Conservation (phyloP, 2,888 invertebrate species). For the Drosophila robusta region DNA sequence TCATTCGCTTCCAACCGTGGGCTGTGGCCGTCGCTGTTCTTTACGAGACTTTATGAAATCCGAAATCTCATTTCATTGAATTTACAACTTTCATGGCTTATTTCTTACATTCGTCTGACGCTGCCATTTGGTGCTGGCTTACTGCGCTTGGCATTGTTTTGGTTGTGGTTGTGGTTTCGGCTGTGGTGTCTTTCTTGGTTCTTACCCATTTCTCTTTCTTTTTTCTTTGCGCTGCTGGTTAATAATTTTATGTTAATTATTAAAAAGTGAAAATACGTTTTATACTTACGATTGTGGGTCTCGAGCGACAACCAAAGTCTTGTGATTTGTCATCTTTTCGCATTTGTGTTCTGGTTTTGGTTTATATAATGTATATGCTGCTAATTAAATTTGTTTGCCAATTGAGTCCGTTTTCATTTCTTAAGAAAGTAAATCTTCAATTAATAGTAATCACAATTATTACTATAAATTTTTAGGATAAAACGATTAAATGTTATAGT, state of each 20-base stretch:
- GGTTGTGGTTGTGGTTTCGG: constrained; percentile 10
- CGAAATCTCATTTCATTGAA: constrained; percentile 45
- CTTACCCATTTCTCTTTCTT: constrained; percentile 51
- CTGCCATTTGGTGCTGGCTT: constrained; percentile 36
- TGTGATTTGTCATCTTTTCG: constrained; percentile 33
- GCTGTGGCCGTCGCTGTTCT: constrained; percentile 51
- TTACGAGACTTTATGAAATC: constrained; percentile 67
- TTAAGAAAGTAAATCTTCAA: not conserved
- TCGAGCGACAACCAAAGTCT: constrained; percentile 47
- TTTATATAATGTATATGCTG: constrained; percentile 60
- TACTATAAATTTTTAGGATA: not conserved
- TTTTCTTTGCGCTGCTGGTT: constrained; percentile 58
- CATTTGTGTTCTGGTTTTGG: constrained; percentile 40
- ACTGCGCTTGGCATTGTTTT: constrained; percentile 64
- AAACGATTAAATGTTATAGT: not conserved
- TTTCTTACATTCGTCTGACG: constrained; percentile 44
- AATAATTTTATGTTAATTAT: constrained; percentile 80
- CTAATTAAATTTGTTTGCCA: constrained; percentile 26
- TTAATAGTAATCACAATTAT: not conserved
- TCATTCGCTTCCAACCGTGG: constrained; percentile 44
- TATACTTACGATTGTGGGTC: constrained; percentile 47
- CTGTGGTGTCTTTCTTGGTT: constrained; percentile 33
- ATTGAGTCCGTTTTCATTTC: constrained; percentile 8
- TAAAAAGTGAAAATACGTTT: constrained; percentile 77
- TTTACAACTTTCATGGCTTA: constrained; percentile 71